Evolutionary conservation across 2,113 vertebrate genomes (phyloP).

Genomic region (Zeus faber): DNA sequence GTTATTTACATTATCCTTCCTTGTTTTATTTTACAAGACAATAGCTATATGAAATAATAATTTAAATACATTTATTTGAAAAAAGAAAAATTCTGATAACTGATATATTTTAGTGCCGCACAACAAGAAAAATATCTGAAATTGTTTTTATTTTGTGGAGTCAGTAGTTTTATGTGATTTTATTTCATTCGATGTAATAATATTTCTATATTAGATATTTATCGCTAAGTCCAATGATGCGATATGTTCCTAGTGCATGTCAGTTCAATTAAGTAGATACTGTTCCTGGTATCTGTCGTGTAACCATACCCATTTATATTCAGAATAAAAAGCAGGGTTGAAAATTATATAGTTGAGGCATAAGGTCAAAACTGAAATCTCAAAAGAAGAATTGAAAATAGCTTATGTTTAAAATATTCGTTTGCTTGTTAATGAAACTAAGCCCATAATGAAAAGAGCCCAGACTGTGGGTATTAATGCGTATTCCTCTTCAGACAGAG

Average conservation of each 20-base stretch:
- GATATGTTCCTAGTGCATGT: background rate
- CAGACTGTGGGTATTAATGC: slow-evolving; percentile 8
- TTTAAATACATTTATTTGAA: no score
- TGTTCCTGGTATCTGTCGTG: background rate
- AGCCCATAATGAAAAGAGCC: background rate
- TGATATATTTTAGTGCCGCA: no score
- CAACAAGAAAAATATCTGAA: no score
- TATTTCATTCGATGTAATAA: no score
- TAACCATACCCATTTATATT: background rate
- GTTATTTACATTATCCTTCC: no score
- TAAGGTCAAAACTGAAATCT: background rate
- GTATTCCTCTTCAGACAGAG: slow-evolving; percentile 10
- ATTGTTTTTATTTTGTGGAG: no score
- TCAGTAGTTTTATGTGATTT: no score
- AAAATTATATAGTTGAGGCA: background rate
- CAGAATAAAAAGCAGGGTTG: background rate
- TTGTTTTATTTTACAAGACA: no score
- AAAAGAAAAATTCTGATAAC: no score
- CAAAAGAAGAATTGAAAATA: slow-evolving; percentile 2
- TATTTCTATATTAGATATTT: no score
- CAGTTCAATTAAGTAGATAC: background rate
- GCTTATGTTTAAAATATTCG: slow-evolving; percentile 5
- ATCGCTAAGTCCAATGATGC: background rate
- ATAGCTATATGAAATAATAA: no score
- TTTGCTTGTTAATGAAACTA: slow-evolving; percentile 8